Evolutionary conservation across 2,888 invertebrate genomes (phyloP).

Genomic region (Polydrusus cervinus): DNA sequence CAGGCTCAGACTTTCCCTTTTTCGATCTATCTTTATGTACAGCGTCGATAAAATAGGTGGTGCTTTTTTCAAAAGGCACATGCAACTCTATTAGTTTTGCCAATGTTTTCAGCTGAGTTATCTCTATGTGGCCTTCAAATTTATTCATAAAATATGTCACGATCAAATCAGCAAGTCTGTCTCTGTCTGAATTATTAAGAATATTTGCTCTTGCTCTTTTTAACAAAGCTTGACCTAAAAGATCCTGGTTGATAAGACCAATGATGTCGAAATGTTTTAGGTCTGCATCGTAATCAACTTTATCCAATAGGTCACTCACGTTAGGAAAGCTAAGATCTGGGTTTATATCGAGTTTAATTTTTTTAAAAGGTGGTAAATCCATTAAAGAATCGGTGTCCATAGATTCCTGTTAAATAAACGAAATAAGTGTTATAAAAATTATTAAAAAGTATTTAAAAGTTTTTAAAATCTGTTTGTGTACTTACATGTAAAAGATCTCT

Average conservation of each 20-base stretch:
- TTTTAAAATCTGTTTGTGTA: background rate
- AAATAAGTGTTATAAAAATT: no score
- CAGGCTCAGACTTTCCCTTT: slow-evolving; percentile 29
- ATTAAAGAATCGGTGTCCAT: slow-evolving; percentile 18
- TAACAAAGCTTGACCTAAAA: slow-evolving; percentile 20
- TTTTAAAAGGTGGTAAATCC: slow-evolving; percentile 3
- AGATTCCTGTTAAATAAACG: slow-evolving; percentile 11
- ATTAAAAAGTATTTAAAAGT: no score
- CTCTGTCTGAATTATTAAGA: slow-evolving; percentile 23
- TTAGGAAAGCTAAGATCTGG: background rate
- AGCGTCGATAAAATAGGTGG: slow-evolving; percentile 17
- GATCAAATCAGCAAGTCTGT: slow-evolving; percentile 16
- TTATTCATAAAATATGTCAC: slow-evolving; percentile 20
- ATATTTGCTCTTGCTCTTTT: slow-evolving; percentile 17
- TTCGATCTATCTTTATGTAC: slow-evolving; percentile 22
- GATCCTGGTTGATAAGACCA: slow-evolving; percentile 14
- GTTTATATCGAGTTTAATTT: slow-evolving; percentile 7
- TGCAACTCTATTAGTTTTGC: slow-evolving; percentile 24
- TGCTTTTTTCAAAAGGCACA: slow-evolving; percentile 15
- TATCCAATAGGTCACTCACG: background rate
- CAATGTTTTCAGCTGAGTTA: slow-evolving; percentile 8
- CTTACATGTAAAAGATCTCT: slow-evolving; percentile 17
- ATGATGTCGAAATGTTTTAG: slow-evolving; percentile 18
- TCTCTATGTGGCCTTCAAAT: slow-evolving; percentile 13
- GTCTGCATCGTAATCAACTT: background rate